A percentile compares a stretch with the other conserved stretches of the same genome.
Conservation (phyloP, 2,888 invertebrate species). For the Odontomyia ornata region DNA sequence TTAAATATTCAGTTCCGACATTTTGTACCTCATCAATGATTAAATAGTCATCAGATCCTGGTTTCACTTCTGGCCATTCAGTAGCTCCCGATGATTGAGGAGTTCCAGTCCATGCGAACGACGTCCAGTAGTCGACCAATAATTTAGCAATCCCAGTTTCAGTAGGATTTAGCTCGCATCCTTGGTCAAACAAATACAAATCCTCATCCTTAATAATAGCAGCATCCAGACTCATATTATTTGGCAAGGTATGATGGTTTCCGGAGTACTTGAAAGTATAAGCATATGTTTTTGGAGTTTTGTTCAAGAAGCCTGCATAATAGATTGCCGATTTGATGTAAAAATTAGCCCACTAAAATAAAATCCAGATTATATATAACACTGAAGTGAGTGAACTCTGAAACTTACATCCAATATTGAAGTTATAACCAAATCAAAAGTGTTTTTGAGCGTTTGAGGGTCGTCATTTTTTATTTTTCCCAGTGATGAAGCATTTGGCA, state of each 20-base stretch:
- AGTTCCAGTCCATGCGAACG: constrained; percentile 51
- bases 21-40: constrained; percentile 11
- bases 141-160: constrained; percentile 57
- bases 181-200: constrained; percentile 57
- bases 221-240: constrained; percentile 64
- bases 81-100: not conserved
- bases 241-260: constrained; percentile 21
- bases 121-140: constrained; percentile 56
- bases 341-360: constrained; percentile 19
- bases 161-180: constrained; percentile 46
- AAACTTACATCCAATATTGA: constrained; percentile 36
- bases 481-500: constrained; percentile 6
- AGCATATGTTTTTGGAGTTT: constrained; percentile 56
- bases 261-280: constrained; percentile 62
- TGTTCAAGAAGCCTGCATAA: constrained; percentile 20
- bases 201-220: constrained; percentile 12
- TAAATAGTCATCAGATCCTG: constrained; percentile 20
- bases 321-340: constrained; percentile 35
- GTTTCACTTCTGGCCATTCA: constrained; percentile 29
- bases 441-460: not conserved
- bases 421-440: constrained; percentile 17
- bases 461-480: constrained; percentile 6
- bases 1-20: not conserved
- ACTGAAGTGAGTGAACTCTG: no score
- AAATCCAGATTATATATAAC: not conserved